Percentiles rank a stretch among this genome's conserved stretches.
Conservation (phyloP, 2,797 vertebrate species). For the Vultur gryphus region DNA sequence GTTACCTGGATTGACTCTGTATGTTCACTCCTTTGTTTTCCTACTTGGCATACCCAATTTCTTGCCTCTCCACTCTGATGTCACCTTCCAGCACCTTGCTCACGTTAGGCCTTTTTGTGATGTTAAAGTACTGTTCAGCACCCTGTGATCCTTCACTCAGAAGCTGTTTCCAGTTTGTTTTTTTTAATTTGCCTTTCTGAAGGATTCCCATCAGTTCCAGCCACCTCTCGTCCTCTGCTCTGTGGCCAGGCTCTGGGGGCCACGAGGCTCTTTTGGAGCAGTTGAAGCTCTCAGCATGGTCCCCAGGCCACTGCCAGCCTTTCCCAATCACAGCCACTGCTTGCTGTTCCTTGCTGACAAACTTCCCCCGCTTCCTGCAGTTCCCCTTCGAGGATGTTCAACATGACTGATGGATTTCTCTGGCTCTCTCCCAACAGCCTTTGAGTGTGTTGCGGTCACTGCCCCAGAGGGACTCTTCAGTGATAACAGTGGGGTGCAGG, state of each 20-base stretch:
- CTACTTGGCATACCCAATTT: too few relatives aligned
- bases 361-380: not conserved
- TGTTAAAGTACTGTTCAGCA: not conserved
- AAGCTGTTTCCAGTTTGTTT: not conserved
- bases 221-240: rapidly evolving
- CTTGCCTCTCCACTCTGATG: not conserved
- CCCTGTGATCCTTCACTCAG: not conserved
- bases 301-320: not conserved
- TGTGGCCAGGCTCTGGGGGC: not conserved
- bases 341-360: not conserved
- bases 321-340: not conserved
- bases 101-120: not conserved
- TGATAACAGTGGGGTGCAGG: not conserved
- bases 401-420: not conserved
- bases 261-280: not conserved
- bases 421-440: not conserved
- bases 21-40: not conserved
- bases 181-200: not conserved
- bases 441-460: not conserved
- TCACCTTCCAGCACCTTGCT: not conserved
- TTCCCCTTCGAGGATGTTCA: not conserved
- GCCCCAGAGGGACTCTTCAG: not conserved
- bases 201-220: not conserved
- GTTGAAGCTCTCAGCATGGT: rapidly evolving
- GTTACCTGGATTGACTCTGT: not conserved